Evolutionary conservation across 2,888 invertebrate species (phyloP), one percentile per base, ranked within the genome.

Genomic region (Caprella mutica): DNA sequence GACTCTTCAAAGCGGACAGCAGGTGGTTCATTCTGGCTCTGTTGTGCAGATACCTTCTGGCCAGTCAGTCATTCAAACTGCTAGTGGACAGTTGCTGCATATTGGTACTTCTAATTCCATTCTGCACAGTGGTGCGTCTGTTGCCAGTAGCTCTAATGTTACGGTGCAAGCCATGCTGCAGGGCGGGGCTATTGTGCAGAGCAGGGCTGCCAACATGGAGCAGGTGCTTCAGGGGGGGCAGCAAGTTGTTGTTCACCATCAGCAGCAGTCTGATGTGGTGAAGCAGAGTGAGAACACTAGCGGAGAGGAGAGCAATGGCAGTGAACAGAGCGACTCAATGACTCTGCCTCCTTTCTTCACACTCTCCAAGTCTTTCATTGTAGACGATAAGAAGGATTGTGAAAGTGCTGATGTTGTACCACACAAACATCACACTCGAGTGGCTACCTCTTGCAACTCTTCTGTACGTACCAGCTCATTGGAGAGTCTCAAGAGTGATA

Each of bases 311-410:
- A 53, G 48, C 33, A 55, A 55, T 46, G 57, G 58, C 43, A 55
- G 58, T 39, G 61, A 61, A 26, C 61, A 61, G 21, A 44, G 43
- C 12, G 52, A 42, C 38, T 57, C 54, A 23, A 58, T 55, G 26
- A 52, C 64, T 39, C 43, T 64, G 39, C 64, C 64, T 26, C 64
- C 64, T n/a, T 64, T 64, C 42, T 60, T 64, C 24, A 64, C 64
- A 14, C 48, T 64, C 17, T 43, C 57, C 2, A 64, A 64, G 48
- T 55, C 60, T 21, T 64, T 60, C 26, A 60, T 64, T 23, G 50
- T 35, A 12, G 46, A 17, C 29, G 17, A 40, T 23, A 43, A 55
- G 27, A 3, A 24, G 24, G 29, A 24, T 6, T 39, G 23, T 17
- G 39, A 21, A 6, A 33, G 29, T 5, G 33, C 55, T 14, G 46